These are phyloP conservation scores for Cistogaster globosa DNA, from an alignment of 2,888 invertebrate species.

Conservation along the genomic window DNA sequence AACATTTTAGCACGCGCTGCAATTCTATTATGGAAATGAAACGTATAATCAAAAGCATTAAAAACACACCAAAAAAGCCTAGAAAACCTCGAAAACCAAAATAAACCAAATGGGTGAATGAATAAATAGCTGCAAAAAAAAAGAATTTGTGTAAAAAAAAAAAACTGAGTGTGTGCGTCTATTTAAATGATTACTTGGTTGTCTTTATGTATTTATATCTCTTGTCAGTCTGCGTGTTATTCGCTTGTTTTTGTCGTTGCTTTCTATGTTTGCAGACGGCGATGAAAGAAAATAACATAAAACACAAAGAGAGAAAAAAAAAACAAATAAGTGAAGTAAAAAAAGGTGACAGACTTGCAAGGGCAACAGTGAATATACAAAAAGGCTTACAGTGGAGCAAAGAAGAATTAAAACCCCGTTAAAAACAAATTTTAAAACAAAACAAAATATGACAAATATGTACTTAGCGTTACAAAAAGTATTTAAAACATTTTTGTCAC, in stretches of 20 bases:
- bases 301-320: background rate
- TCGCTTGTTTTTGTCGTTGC: slow-evolving; percentile 5
- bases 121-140: slow-evolving; percentile 27
- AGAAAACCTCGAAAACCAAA: slow-evolving; percentile 26
- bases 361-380: slow-evolving; percentile 31
- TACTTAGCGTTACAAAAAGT: no score
- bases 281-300: background rate
- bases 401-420: background rate
- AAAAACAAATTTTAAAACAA: no score
- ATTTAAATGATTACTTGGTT: slow-evolving; percentile 5
- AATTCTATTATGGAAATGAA: slow-evolving; percentile 16
- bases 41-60: slow-evolving; percentile 3
- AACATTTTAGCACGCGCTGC: background rate
- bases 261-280: slow-evolving; percentile 13
- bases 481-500: no score
- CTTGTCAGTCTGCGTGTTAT: slow-evolving; percentile 31
- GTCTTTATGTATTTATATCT: slow-evolving; percentile 28
- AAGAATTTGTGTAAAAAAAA: slow-evolving; percentile 14
- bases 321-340: slow-evolving; percentile 4
- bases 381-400: background rate
- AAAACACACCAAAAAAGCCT: background rate
- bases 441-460: no score
- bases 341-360: slow-evolving; percentile 54
- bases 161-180: slow-evolving; percentile 9
- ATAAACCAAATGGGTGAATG: slow-evolving; percentile 39